phyloP scores from a whole-genome alignment of 1,140 invertebrate species.

The Gyrodactylus salaris region DNA sequence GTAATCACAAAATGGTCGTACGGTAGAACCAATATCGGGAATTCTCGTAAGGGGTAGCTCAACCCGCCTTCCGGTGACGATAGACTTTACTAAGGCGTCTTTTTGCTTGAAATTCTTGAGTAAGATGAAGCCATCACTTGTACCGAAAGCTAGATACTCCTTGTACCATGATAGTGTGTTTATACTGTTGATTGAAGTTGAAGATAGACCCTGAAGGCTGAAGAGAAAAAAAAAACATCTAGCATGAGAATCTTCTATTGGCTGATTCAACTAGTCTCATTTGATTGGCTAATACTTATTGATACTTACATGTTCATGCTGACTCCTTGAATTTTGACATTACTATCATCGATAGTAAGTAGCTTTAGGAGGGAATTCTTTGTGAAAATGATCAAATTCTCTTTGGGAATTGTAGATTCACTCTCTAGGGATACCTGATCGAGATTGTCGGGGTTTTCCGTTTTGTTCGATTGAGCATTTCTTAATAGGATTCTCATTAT shows the following conservation, averaged over 20 bases:
- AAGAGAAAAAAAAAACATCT: neutral
- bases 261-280: too few relatives aligned
- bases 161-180: neutral
- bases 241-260: too few relatives aligned
- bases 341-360: neutral
- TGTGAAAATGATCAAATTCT: neutral
- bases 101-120: neutral
- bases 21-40: neutral
- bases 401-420: neutral
- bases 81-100: neutral
- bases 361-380: neutral
- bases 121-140: neutral
- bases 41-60: neutral
- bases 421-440: neutral
- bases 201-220: neutral
- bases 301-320: neutral
- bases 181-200: neutral
- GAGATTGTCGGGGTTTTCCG: neutral
- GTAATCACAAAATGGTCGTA: neutral
- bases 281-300: too few relatives aligned
- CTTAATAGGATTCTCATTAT: neutral
- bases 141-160: neutral
- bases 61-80: neutral
- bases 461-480: neutral
- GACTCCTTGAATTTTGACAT: neutral